Conservation (phyloP, 2,888 invertebrate genomes). For the Strigamia transsilvanica region DNA sequence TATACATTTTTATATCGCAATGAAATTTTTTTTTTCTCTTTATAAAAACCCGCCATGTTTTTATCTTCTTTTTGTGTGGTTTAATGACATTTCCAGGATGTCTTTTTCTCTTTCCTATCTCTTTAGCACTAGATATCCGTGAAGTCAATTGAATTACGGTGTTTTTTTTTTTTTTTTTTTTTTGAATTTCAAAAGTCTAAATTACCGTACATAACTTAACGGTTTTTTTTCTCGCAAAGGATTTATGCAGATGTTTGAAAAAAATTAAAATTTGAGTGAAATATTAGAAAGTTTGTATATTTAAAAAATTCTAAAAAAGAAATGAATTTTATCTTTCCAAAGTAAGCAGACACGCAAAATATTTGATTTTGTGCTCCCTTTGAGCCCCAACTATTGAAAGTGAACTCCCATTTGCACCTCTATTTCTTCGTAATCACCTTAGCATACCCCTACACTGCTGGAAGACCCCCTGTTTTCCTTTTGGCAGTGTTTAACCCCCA, state of each 20-base stretch:
- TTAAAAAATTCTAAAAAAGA: not conserved
- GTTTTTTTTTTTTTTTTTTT: not conserved
- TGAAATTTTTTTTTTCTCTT: not conserved
- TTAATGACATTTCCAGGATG: constrained; percentile 30
- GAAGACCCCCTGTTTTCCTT: constrained; percentile 30
- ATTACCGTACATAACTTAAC: not conserved
- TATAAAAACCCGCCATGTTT: not conserved
- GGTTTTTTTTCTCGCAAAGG: not conserved
- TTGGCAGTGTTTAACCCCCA: constrained; percentile 30
- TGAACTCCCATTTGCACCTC: constrained; percentile 10
- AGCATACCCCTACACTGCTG: not conserved
- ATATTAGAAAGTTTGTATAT: not conserved
- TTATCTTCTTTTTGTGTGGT: not conserved
- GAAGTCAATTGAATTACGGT: not conserved
- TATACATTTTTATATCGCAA: not conserved
- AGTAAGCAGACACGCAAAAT: not conserved
- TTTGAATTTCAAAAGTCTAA: not conserved
- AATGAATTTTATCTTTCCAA: not conserved
- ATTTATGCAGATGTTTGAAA: not conserved
- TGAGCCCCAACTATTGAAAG: not conserved
- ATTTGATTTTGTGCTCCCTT: not conserved
- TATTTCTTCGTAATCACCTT: not conserved
- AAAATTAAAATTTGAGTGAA: constrained; percentile 9
- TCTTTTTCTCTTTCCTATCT: constrained; percentile 17
- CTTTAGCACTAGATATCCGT: not conserved